Percentiles rank a stretch among this genome's conserved stretches.
phyloP scores from a whole-genome alignment of 2,113 vertebrate species.

The Aix galericulata region DNA sequence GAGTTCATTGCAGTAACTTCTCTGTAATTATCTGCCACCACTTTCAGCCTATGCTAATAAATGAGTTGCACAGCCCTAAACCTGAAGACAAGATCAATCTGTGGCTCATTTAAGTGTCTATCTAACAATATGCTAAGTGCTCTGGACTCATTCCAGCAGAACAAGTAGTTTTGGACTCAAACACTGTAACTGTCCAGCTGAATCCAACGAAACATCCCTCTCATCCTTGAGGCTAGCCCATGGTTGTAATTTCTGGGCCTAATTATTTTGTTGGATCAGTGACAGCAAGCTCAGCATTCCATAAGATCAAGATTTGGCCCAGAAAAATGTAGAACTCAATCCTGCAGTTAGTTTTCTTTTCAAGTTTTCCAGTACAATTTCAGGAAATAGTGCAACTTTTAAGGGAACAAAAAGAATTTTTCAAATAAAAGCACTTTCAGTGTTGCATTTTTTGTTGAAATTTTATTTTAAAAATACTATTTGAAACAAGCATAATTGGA shows the following conservation, averaged over 20 bases:
- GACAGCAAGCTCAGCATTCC: constrained; percentile 12
- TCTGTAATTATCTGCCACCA: constrained; percentile 45
- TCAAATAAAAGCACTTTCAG: neutral
- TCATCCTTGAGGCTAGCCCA: constrained; percentile 51
- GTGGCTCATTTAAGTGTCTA: constrained; percentile 10
- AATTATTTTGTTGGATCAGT: constrained; percentile 40
- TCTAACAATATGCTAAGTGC: neutral
- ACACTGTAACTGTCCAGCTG: constrained; percentile 34
- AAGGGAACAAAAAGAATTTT: neutral
- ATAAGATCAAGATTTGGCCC: constrained; percentile 32
- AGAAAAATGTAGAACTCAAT: constrained; percentile 8
- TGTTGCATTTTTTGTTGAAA: neutral
- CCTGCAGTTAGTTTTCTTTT: constrained; percentile 12
- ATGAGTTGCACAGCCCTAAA: neutral
- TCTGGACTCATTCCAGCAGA: constrained; percentile 16
- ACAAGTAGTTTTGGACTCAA: constrained; percentile 1
- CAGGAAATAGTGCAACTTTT: neutral
- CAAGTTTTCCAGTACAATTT: constrained; percentile 18
- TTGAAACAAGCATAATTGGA: neutral
- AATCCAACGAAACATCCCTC: neutral
- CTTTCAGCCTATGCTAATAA: constrained; percentile 20
- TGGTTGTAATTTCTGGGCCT: constrained; percentile 32
- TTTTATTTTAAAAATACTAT: neutral
- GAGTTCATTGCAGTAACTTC: constrained; percentile 22
- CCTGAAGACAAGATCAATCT: constrained; percentile 11